phyloP scores from a whole-genome alignment of 2,113 vertebrate genomes.

The Heterocephalus glaber region DNA sequence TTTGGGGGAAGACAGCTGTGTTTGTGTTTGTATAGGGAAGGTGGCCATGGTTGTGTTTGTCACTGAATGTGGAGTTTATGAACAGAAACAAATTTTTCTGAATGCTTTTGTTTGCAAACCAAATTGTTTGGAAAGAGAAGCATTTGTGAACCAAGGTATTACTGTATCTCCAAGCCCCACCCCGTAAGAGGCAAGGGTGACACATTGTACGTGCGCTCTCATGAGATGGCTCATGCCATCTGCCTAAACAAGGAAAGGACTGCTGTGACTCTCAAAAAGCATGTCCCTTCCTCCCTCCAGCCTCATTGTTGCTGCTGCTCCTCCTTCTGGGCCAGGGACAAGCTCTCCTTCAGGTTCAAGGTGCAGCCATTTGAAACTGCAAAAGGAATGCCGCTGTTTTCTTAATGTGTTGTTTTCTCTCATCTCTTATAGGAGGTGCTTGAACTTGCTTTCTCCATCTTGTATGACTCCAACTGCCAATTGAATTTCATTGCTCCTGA shows the following conservation, averaged over 20 bases:
- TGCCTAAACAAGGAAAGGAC: not conserved
- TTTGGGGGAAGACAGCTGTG: not conserved
- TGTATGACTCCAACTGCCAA: slow-evolving; percentile 98
- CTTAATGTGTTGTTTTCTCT: not conserved
- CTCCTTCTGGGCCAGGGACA: accelerated
- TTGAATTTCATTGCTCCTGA: slow-evolving; percentile 99
- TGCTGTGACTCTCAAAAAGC: not conserved
- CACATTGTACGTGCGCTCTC: not conserved
- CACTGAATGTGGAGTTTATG: not conserved
- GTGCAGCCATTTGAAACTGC: not conserved
- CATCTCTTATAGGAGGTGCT: slow-evolving; percentile 92
- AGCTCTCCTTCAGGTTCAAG: accelerated
- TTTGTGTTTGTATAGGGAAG: not conserved
- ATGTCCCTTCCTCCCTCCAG: not conserved
- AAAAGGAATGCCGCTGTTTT: not conserved
- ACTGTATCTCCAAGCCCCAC: not conserved
- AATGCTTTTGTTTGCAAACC: not conserved
- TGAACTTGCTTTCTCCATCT: slow-evolving; percentile 97
- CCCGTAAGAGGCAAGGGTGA: not conserved
- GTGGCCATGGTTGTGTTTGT: not conserved
- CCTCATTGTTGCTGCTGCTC: not conserved
- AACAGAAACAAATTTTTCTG: not conserved
- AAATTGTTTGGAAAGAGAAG: not conserved
- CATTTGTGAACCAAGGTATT: not conserved
- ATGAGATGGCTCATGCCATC: not conserved